Conservation (phyloP, 1,140 invertebrate genomes). For the Euschistus heros region DNA sequence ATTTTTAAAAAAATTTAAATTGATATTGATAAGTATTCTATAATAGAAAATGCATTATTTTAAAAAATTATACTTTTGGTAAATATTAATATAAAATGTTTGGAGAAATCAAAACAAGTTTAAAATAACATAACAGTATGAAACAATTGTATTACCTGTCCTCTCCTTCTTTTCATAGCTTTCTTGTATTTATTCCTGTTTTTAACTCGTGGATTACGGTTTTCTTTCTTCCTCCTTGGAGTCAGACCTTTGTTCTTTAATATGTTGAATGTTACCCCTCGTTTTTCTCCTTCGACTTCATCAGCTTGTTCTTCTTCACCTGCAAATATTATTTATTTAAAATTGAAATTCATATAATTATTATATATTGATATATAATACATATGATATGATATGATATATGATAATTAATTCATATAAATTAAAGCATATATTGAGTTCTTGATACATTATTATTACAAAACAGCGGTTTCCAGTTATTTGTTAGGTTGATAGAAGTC, state of each 20-base stretch:
- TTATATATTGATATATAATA: neutral
- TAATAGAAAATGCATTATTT: neutral
- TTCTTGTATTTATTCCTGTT: conserved; percentile 83
- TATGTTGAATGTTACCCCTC: conserved; percentile 85
- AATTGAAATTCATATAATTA: neutral
- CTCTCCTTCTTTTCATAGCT: conserved; percentile 79
- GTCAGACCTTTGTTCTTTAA: conserved; percentile 90
- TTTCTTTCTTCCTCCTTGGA: conserved; percentile 77
- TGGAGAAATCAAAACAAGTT: conserved; percentile 1
- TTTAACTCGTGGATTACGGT: conserved; percentile 86
- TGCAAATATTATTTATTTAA: conserved; percentile 3
- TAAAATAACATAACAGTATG: neutral
- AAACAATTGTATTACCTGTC: conserved; percentile 49
- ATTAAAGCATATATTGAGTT: too few relatives aligned
- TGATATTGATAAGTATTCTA: conserved; percentile 1
- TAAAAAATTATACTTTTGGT: neutral
- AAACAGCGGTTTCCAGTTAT: too few relatives aligned
- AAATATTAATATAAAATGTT: neutral
- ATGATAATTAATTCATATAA: too few relatives aligned
- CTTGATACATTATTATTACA: too few relatives aligned
- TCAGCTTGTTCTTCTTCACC: conserved; percentile 30
- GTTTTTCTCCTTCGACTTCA: conserved; percentile 32
- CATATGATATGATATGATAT: neutral
- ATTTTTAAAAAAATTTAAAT: neutral
- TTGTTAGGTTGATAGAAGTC: too few relatives aligned